Evolutionary conservation across 2,113 vertebrate genomes (phyloP).

Genomic region (Antechinus flavipes): DNA sequence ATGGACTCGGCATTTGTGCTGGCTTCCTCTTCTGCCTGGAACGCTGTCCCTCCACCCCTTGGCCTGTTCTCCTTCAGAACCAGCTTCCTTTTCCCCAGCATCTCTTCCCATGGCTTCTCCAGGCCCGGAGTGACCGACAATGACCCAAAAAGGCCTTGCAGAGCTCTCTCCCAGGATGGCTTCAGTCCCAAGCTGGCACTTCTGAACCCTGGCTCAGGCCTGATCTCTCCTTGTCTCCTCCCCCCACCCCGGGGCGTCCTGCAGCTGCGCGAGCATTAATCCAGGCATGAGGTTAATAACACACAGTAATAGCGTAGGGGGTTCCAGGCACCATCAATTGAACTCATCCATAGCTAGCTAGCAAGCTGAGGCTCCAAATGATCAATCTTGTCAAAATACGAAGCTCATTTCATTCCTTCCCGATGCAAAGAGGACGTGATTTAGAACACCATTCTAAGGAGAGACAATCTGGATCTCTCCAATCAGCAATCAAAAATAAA

Average conservation of each 20-base stretch:
- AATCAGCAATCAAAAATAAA: neutral
- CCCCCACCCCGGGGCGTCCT: neutral
- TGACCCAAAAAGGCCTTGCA: neutral
- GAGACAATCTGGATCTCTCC: neutral
- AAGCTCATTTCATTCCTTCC: constrained; percentile 45
- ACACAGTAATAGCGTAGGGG: neutral
- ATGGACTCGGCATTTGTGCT: neutral
- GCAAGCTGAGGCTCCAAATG: neutral
- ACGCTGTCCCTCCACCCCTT: neutral
- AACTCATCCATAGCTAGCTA: constrained; percentile 7
- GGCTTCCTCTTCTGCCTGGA: neutral
- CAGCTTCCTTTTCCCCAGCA: neutral
- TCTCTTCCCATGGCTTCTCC: neutral
- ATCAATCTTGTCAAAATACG: constrained; percentile 61
- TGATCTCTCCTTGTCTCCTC: neutral
- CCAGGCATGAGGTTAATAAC: constrained; percentile 43
- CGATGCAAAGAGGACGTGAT: neutral
- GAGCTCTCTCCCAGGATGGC: neutral
- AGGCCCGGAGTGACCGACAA: neutral
- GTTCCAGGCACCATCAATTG: constrained; percentile 15
- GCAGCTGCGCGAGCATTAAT: neutral
- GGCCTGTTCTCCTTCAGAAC: neutral
- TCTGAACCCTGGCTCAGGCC: neutral
- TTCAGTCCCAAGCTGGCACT: neutral
- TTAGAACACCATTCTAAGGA: neutral